A percentile compares a stretch with the other conserved stretches of the same genome.
phyloP scores from a whole-genome alignment of 2,797 vertebrate species.

The Bufotes viridis region DNA sequence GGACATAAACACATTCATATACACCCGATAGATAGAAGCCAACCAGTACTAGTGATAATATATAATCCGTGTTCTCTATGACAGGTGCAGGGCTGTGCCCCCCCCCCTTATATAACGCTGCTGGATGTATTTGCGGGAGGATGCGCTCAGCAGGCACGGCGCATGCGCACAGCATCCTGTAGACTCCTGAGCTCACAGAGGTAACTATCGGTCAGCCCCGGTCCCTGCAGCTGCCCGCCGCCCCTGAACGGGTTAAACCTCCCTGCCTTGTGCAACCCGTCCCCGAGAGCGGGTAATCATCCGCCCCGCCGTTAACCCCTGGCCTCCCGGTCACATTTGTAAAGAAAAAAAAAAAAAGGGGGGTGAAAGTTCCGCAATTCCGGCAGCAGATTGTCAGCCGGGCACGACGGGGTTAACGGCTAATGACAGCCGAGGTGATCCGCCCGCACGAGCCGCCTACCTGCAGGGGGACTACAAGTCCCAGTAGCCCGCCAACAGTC shows the following conservation, averaged over 20 bases:
- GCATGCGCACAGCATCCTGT: slow-evolving; percentile 74
- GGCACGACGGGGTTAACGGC: not conserved
- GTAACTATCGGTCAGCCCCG: slow-evolving; percentile 78
- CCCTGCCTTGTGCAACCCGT: not conserved
- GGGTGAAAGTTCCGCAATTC: not conserved
- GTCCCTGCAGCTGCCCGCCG: slow-evolving; percentile 60
- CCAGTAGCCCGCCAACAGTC: not conserved
- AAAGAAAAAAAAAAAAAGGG: not conserved
- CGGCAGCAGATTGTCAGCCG: not conserved
- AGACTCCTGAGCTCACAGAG: slow-evolving; percentile 64
- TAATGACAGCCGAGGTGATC: not conserved
- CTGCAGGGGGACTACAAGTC: not conserved
- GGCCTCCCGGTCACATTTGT: not conserved
- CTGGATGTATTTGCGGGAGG: slow-evolving; percentile 64
- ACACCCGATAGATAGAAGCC: no score
- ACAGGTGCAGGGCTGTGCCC: no score
- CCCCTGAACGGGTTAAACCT: not conserved
- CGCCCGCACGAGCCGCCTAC: not conserved
- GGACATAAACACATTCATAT: no score
- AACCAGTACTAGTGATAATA: no score
- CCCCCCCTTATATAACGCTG: slow-evolving; percentile 62
- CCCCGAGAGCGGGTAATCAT: not conserved
- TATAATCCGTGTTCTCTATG: no score
- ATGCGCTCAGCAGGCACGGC: slow-evolving; percentile 69
- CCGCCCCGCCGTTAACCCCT: not conserved